These are phyloP conservation scores for Nymphicus hollandicus DNA, from an alignment of 2,113 vertebrate species.

Conservation along the genomic window DNA sequence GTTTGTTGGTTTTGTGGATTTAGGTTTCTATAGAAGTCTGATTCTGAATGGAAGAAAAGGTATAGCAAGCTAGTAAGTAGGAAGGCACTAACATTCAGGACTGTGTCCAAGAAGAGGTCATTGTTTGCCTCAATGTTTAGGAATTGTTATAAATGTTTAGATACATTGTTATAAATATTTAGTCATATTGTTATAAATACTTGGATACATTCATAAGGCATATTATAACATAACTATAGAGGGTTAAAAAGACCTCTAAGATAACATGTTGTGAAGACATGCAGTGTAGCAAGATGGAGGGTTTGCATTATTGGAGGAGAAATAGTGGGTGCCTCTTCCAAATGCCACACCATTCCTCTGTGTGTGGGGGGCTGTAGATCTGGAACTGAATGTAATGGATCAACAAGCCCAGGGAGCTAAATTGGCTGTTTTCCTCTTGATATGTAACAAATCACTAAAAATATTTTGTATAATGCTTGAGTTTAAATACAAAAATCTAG, in stretches of 20 bases:
- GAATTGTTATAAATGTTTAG: not conserved
- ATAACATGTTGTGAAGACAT: not conserved
- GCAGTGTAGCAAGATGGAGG: not conserved
- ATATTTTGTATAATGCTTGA: not conserved
- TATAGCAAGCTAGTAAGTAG: not conserved
- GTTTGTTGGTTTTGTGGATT: not conserved
- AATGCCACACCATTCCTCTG: not conserved
- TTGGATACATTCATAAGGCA: not conserved
- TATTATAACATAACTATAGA: not conserved
- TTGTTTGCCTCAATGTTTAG: not conserved
- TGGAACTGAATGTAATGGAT: not conserved
- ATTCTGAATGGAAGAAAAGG: not conserved
- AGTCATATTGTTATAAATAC: not conserved
- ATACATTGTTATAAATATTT: not conserved
- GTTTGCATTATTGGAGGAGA: not conserved
- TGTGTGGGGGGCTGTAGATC: not conserved
- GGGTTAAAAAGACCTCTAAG: not conserved
- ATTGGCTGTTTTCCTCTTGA: not conserved
- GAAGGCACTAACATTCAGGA: not conserved
- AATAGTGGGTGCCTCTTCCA: not conserved
- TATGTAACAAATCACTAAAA: not conserved
- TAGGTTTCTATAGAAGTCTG: not conserved
- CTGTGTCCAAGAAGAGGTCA: not conserved
- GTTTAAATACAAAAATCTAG: not conserved
- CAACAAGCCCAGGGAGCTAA: not conserved